Conservation (phyloP, 2,797 vertebrate species). For the Trichosurus vulpecula region DNA sequence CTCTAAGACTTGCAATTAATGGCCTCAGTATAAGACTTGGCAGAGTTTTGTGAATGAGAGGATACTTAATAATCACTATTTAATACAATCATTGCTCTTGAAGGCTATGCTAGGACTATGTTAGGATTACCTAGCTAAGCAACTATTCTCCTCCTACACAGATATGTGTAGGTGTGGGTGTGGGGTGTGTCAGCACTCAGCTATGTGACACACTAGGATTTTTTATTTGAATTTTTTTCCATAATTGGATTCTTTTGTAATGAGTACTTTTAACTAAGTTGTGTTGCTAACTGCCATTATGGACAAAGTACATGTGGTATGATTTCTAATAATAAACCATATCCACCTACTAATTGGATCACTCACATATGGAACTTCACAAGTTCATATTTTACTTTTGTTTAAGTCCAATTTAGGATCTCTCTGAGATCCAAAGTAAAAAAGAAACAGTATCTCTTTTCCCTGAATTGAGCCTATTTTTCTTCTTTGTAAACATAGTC, state of each 20-base stretch:
- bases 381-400: neutral
- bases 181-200: neutral
- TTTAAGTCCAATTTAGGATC: slow-evolving; percentile 35
- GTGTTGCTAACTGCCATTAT: neutral
- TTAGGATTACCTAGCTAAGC: too few relatives aligned
- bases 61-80: neutral
- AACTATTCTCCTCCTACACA: neutral
- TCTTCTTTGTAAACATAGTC: neutral
- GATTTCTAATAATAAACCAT: neutral
- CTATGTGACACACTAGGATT: neutral
- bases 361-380: neutral
- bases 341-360: neutral
- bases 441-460: neutral
- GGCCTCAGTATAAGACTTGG: neutral
- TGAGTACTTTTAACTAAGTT: neutral
- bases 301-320: neutral
- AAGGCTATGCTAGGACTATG: neutral
- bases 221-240: neutral
- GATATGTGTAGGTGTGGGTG: neutral
- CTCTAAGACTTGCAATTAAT: slow-evolving; percentile 1
- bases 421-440: neutral
- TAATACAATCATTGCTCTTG: neutral
- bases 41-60: neutral
- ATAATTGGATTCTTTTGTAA: neutral
- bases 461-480: neutral